These are phyloP conservation scores for Branchellion lobata DNA, from an alignment of 2,888 invertebrate genomes.

Conservation along the genomic window DNA sequence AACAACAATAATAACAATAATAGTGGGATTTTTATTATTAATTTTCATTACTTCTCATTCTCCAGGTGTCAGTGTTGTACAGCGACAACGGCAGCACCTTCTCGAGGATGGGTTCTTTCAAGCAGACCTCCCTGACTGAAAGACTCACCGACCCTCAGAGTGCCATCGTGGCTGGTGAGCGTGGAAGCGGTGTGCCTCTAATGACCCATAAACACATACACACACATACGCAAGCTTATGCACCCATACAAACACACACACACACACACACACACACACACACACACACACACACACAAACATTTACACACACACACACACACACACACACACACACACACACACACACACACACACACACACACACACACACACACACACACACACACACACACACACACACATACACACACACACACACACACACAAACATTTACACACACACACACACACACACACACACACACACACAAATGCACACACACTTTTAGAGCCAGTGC, in stretches of 20 bases:
- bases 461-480: no score
- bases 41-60: neutral
- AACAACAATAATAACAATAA: no score
- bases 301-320: no score
- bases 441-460: neutral
- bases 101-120: slow-evolving; percentile 86
- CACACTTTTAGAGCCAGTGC: slow-evolving; percentile 63
- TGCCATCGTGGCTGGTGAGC: slow-evolving; percentile 64
- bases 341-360: neutral
- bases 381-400: neutral
- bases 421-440: no score
- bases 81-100: slow-evolving; percentile 71
- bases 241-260: no score
- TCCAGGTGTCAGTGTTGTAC: slow-evolving; percentile 59
- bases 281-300: neutral
- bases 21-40: no score
- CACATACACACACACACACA: neutral
- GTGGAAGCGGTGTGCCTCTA: no score
- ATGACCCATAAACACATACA: neutral
- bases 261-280: neutral
- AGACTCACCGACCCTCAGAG: slow-evolving; percentile 71
- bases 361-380: neutral
- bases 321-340: neutral
- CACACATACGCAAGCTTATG: no score
- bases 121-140: slow-evolving; percentile 76